Conservation (phyloP, 1,140 invertebrate genomes). For the Drosophila orena region DNA sequence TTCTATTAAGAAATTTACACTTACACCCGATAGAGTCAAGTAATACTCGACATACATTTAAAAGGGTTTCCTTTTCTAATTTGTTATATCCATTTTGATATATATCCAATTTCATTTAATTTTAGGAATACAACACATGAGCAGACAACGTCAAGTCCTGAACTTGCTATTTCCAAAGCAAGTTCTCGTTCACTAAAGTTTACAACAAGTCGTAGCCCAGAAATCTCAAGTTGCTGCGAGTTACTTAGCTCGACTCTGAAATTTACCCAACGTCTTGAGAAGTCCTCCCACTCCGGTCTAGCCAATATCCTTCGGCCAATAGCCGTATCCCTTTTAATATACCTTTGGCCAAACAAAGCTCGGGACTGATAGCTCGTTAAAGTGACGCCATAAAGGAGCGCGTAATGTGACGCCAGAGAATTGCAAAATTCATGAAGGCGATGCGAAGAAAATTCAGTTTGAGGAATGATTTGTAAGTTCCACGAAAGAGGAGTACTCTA, state of each 20-base stretch:
- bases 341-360: slow-evolving; percentile 49
- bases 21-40: too few relatives aligned
- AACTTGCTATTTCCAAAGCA: too few relatives aligned
- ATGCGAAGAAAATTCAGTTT: slow-evolving; percentile 32
- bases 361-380: slow-evolving; percentile 62
- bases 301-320: slow-evolving; percentile 88
- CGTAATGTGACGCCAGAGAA: slow-evolving; percentile 62
- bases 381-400: slow-evolving; percentile 54
- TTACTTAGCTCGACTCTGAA: neutral
- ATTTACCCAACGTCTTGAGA: neutral
- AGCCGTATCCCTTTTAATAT: slow-evolving; percentile 86
- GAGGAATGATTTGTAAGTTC: neutral
- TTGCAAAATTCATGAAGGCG: slow-evolving; percentile 65
- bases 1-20: too few relatives aligned
- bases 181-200: neutral
- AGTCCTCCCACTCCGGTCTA: neutral
- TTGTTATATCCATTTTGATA: too few relatives aligned
- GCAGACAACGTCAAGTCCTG: too few relatives aligned
- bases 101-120: too few relatives aligned
- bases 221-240: neutral
- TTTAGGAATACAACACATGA: too few relatives aligned
- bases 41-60: too few relatives aligned
- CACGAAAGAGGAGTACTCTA: slow-evolving; percentile 24
- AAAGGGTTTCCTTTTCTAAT: too few relatives aligned
- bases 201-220: neutral